phyloP scores from a whole-genome alignment of 2,113 vertebrate species.

The Alethe diademata region DNA sequence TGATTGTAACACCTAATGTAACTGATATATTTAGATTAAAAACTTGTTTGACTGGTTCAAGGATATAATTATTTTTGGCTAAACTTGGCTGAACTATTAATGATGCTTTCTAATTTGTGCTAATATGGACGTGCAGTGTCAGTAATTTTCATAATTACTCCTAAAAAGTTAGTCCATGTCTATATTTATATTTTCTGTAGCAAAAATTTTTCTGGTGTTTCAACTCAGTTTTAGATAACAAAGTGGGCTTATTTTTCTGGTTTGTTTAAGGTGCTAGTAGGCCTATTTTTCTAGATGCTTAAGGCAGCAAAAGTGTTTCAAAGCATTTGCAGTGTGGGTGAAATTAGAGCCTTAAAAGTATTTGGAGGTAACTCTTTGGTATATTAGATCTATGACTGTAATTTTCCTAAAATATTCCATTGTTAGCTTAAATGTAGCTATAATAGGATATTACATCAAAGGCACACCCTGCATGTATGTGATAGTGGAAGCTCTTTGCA shows the following conservation, averaged over 20 bases:
- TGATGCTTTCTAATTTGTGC: neutral
- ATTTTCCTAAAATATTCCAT: neutral
- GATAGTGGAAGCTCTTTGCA: neutral
- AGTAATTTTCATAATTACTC: neutral
- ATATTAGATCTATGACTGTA: neutral
- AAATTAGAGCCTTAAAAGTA: constrained; percentile 18
- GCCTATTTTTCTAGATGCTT: neutral
- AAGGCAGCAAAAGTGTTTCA: neutral
- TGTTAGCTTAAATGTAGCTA: neutral
- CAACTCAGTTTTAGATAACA: neutral
- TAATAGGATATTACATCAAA: constrained; percentile 9
- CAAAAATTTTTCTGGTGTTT: neutral
- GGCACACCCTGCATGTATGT: neutral
- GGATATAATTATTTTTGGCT: neutral
- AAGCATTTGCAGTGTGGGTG: neutral
- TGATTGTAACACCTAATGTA: neutral
- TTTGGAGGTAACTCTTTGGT: constrained; percentile 3
- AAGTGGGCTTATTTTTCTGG: neutral
- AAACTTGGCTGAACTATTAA: neutral
- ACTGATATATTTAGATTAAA: neutral
- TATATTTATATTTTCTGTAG: constrained; percentile 37
- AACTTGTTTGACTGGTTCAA: neutral
- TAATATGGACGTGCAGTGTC: neutral
- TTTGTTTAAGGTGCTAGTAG: neutral
- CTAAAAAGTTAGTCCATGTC: neutral